Conservation (phyloP, 2,797 vertebrate genomes). For the Gadopsis bispinosus region DNA sequence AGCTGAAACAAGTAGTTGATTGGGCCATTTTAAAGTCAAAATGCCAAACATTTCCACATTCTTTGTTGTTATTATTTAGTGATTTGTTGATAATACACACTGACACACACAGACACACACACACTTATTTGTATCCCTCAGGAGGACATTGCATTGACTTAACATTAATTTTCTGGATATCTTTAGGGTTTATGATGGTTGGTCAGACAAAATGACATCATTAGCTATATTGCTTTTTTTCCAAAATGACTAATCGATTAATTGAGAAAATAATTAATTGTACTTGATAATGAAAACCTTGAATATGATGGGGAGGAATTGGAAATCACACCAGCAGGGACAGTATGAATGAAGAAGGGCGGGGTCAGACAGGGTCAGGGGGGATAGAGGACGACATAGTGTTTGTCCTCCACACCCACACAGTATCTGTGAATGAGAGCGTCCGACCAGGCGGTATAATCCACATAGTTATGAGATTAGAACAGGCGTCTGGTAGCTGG, state of each 20-base stretch:
- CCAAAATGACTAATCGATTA: background rate
- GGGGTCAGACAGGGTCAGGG: constrained; percentile 8
- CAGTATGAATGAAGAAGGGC: constrained; percentile 19
- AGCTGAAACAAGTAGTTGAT: background rate
- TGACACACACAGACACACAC: too few relatives aligned
- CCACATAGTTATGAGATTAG: constrained; percentile 77
- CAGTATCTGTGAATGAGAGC: constrained; percentile 48
- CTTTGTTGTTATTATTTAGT: too few relatives aligned
- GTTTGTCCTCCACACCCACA: constrained; percentile 11
- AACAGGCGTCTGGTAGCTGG: constrained; percentile 58
- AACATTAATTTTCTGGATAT: background rate
- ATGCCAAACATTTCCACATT: too few relatives aligned
- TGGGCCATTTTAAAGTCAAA: background rate
- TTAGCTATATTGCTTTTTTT: background rate
- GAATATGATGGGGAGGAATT: background rate
- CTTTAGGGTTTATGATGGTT: too few relatives aligned
- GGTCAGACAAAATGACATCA: background rate
- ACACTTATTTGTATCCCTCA: too few relatives aligned
- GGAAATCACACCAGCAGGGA: constrained; percentile 24
- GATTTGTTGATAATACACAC: background rate
- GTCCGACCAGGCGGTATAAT: constrained; percentile 60
- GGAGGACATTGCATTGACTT: too few relatives aligned
- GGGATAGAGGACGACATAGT: constrained; percentile 6
- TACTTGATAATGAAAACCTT: background rate
- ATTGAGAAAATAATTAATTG: background rate